Evolutionary conservation across 2,888 invertebrate genomes (phyloP).

Genomic region (Imbricaverruca yamaguchii): DNA sequence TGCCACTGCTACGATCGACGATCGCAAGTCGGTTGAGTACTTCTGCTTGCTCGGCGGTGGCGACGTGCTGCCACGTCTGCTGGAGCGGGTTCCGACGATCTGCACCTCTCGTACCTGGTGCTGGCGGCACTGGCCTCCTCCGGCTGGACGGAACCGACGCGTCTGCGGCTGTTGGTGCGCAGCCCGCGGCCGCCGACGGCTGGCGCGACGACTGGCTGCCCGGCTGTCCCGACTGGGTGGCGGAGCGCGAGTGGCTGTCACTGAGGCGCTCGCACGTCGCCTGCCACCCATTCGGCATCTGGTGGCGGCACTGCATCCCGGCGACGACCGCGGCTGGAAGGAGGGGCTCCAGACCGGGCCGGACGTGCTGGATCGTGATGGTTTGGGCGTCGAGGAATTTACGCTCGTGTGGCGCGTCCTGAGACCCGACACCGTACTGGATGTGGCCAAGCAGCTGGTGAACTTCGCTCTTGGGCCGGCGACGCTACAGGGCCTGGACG

Average conservation of each 20-base stretch:
- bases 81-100: constrained; percentile 93
- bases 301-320: no score
- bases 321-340: no score
- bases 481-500: constrained; percentile 83
- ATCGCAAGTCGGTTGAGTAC: not conserved
- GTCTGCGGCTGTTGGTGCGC: constrained; percentile 85
- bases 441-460: constrained; percentile 64
- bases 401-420: constrained; percentile 41
- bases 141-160: constrained; percentile 53
- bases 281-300: no score
- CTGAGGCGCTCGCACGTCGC: no score
- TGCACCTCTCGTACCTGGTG: constrained; percentile 91
- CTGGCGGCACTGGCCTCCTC: constrained; percentile 80
- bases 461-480: constrained; percentile 67
- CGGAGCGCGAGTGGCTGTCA: no score
- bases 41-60: constrained; percentile 55
- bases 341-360: no score
- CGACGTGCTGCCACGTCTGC: constrained; percentile 69
- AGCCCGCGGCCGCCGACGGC: no score
- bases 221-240: no score
- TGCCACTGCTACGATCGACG: not conserved
- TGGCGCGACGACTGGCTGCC: no score
- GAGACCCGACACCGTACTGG: constrained; percentile 79
- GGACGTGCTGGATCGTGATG: no score
- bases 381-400: no score